Conservation (phyloP, 2,113 vertebrate species). For the Tychaedon coryphoeus region DNA sequence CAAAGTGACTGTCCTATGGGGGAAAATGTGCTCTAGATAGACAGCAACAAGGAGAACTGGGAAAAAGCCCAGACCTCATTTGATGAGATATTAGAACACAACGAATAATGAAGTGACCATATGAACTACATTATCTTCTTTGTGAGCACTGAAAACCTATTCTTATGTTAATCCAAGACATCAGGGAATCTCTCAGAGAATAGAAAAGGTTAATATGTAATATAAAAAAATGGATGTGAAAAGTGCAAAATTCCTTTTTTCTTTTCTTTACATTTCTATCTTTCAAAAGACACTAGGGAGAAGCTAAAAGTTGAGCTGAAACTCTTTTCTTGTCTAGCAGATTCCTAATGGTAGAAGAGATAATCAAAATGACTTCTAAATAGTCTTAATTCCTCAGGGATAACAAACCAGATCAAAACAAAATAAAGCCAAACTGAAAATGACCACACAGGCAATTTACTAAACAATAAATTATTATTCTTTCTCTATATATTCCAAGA, state of each 20-base stretch:
- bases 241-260: not conserved
- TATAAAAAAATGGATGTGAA: not conserved
- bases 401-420: not conserved
- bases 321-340: not conserved
- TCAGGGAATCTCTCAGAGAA: not conserved
- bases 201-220: not conserved
- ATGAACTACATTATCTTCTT: not conserved
- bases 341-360: not conserved
- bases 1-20: not conserved
- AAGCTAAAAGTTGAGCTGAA: not conserved
- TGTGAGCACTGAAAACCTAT: not conserved
- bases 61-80: not conserved
- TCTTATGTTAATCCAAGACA: not conserved
- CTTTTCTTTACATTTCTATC: not conserved
- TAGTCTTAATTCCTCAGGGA: not conserved
- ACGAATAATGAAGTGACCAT: not conserved
- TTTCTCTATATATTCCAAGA: not conserved
- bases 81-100: not conserved
- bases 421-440: not conserved
- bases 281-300: not conserved
- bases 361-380: not conserved
- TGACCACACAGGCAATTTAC: not conserved
- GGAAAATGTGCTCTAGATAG: not conserved
- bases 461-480: not conserved
- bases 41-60: not conserved